Percentiles rank a stretch among this genome's conserved stretches.
phyloP scores from a whole-genome alignment of 1,140 invertebrate species.

The Cyphomyrmex costatus region DNA sequence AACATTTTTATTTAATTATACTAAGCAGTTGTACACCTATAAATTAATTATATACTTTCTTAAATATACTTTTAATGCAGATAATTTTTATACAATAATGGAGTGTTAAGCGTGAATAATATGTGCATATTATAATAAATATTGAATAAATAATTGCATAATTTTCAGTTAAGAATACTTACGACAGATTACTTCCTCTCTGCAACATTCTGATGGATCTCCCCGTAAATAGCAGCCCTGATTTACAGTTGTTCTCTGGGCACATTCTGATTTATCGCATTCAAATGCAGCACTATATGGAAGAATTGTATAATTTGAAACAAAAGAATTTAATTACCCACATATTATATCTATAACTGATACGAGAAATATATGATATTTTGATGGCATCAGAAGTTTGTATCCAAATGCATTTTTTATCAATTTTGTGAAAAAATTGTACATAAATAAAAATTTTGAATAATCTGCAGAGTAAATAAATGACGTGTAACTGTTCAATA shows the following conservation, averaged over 20 bases:
- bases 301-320: neutral
- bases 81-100: neutral
- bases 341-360: neutral
- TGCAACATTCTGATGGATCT: conserved; percentile 62
- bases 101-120: neutral
- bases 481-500: neutral
- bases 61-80: neutral
- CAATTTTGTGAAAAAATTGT: neutral
- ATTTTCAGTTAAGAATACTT: conserved; percentile 54
- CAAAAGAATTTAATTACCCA: neutral
- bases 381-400: neutral
- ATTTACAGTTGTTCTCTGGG: fast-evolving
- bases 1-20: too few species aligned
- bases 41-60: neutral
- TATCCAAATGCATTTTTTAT: neutral
- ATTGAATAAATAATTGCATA: too few species aligned
- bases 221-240: conserved; percentile 62
- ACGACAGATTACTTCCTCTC: conserved; percentile 70
- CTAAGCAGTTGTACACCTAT: too few species aligned
- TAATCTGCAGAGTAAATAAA: neutral
- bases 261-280: conserved; percentile 73
- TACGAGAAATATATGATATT: neutral
- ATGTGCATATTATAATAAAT: too few species aligned
- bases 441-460: neutral
- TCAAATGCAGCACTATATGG: conserved; percentile 68